Base-by-base conservation (phyloP, 2,888 invertebrate genomes). In the Xanthorhoe designata region DNA sequence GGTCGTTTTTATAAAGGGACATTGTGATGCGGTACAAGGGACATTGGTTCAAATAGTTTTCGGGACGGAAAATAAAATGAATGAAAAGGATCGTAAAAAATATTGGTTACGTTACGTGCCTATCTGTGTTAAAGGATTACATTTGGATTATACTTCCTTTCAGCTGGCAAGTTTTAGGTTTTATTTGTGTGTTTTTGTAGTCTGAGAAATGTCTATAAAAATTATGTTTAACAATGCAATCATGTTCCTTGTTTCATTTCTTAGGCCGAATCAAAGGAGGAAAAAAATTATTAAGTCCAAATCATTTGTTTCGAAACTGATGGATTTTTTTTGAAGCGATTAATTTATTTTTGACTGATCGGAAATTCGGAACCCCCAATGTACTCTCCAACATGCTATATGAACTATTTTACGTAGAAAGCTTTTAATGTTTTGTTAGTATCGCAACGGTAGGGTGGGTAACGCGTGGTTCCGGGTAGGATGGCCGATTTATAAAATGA, bases 401-500 rank as follows among this genome's bases (percentile, higher is more conserved):
- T n/a, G 9, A 55, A 24, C 58, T 66, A 62, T 66, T 66, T 70
- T 64, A 68, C 66, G 61, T 60, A 60, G 59, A 72, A 74, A 69
- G 69, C 74, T 72, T 74, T 72, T 74, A 74, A 74, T 72, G 70
- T 72, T 78, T 78, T 79, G 78, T 78, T 75, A 68, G 71, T 76
- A 77, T 76, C 73, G 73, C 72, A 78, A 81, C 59, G 70, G 80
- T 83, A 83, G 89, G 89, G 91, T 86, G 89, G 83, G 83, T 83
- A 87, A 88, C 88, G 89, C 89, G 87, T 89, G 89, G 91, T 92
- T 92, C 92, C 92, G 92, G 89, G 78, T 87, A 88, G 88, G 82
- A 81, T 89, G 80, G 81, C 79, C 92, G 92, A 92, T 92, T 92
- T 92, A 92, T 90, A 91, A 92, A 92, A 92, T 91, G 92, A 92